A percentile compares a stretch with the other conserved stretches of the same genome.
Conservation (phyloP, 2,113 vertebrate genomes). For the Stegastes partitus region DNA sequence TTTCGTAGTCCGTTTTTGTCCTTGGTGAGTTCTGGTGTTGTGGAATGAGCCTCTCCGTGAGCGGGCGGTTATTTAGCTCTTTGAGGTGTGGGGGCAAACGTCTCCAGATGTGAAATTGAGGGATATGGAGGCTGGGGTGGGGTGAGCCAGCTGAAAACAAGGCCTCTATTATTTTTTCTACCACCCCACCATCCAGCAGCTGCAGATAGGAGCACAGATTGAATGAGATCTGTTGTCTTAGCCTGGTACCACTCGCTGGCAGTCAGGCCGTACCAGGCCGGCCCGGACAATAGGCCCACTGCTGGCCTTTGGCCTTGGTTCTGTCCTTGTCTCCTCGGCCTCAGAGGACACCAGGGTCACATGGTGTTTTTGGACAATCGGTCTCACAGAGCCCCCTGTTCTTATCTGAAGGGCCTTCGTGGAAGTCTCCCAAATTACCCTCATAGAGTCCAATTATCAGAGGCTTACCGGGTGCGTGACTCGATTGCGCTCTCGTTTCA, state of each 20-base stretch:
- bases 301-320: conserved; percentile 62
- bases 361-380: conserved; percentile 65
- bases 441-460: conserved; percentile 51
- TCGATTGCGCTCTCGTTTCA: conserved; percentile 4
- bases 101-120: conserved; percentile 81
- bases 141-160: conserved; percentile 76
- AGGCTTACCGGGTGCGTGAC: conserved; percentile 13
- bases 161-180: conserved; percentile 74
- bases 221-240: conserved; percentile 81
- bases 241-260: conserved; percentile 77
- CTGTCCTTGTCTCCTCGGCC: conserved; percentile 64
- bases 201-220: conserved; percentile 69
- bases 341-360: conserved; percentile 54
- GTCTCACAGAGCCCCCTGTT: conserved; percentile 43
- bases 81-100: conserved; percentile 72
- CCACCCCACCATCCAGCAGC: conserved; percentile 70
- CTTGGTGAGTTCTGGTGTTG: conserved; percentile 36
- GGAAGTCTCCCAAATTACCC: conserved; percentile 61
- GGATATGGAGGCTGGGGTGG: conserved; percentile 53
- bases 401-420: conserved; percentile 39
- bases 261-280: conserved; percentile 74
- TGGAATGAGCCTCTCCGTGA: conserved; percentile 39
- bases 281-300: conserved; percentile 74
- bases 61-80: conserved; percentile 64
- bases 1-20: conserved; percentile 28